Base-by-base conservation (phyloP, 2,888 invertebrate genomes). In the Drosophila anomalata region DNA sequence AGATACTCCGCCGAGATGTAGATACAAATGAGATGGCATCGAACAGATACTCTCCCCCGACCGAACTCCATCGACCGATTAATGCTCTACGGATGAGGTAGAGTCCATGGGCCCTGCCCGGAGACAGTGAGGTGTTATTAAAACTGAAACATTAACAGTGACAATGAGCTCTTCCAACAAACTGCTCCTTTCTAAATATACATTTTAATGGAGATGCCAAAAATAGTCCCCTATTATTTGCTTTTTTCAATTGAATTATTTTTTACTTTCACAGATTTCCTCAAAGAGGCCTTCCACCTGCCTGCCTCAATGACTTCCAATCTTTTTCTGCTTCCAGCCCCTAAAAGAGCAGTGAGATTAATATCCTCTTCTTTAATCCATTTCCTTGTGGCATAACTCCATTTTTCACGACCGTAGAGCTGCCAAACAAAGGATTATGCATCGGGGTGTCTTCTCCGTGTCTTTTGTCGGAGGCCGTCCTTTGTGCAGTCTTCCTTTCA, bases 21-120 rank as follows among this genome's bases (percentile, higher is more conserved):
- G 86, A 88, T 83, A 77, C 69, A 72, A 76, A 87, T 70, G 63
- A 70, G 70, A 70, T 70, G 73, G 65, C 26, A 70, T 70, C 65
- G n/a, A 9, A 24, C 22, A 51, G 33, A 73, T 63, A 65, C n/a
- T 47, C 24, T 14, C 8, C 29, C 44, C 44, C 63, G n/a, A 50
- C 44, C 63, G n/a, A 50, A 39, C 14, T 50, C 42, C 71, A 39
- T 44, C 70, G 70, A 70, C 63, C 41, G 5, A 11, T 24, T 20
- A 51, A 70, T 70, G 47, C 70, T 52, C 70, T 36, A 36, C n/a
- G n/a, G 6, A 7, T n/a, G 36, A n/a, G 11, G 12, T 12, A 17
- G 42, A 17, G 42, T 59, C 51, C 9, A 42, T 17, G 41, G 17
- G 11, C 24, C 26, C 22, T 12, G 5, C 20, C 44, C 33, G n/a